A percentile compares a stretch with the other conserved stretches of the same genome.
These are phyloP conservation scores for Vulpes ferrilata DNA, from an alignment of 2,113 vertebrate genomes.

Conservation along the genomic window DNA sequence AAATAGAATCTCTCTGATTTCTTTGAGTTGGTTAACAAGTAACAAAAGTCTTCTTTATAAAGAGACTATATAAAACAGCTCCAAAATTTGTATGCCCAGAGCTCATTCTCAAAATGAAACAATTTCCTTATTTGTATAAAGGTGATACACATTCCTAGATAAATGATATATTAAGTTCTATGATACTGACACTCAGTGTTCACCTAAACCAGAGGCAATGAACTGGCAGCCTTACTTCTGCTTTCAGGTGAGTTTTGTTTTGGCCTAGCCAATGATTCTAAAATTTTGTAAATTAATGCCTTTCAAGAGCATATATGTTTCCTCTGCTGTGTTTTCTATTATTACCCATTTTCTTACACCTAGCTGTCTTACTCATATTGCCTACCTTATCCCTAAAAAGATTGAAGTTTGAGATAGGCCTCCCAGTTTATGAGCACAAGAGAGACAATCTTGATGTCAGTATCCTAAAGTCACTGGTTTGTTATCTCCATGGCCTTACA, in stretches of 20 bases:
- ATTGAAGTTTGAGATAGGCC: not conserved
- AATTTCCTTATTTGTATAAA: conserved; percentile 36
- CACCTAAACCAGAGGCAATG: not conserved
- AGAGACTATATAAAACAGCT: not conserved
- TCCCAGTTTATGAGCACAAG: not conserved
- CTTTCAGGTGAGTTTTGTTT: conserved; percentile 5
- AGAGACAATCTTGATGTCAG: not conserved
- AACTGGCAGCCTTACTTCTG: not conserved
- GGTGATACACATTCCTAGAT: not conserved
- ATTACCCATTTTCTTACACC: not conserved
- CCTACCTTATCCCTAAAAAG: not conserved
- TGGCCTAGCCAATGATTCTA: not conserved
- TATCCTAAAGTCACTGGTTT: not conserved
- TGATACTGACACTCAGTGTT: not conserved
- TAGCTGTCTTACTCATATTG: not conserved
- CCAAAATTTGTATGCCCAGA: not conserved
- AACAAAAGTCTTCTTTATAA: not conserved
- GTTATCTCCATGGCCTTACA: not conserved
- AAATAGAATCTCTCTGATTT: not conserved
- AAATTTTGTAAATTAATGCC: not conserved
- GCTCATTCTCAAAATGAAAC: conserved; percentile 1
- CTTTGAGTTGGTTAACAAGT: conserved; percentile 34
- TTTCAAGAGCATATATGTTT: not conserved
- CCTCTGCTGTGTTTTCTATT: not conserved
- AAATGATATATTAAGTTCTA: not conserved